Evolutionary conservation across 2,888 invertebrate species (phyloP).

Genomic region (Acleris cristana): DNA sequence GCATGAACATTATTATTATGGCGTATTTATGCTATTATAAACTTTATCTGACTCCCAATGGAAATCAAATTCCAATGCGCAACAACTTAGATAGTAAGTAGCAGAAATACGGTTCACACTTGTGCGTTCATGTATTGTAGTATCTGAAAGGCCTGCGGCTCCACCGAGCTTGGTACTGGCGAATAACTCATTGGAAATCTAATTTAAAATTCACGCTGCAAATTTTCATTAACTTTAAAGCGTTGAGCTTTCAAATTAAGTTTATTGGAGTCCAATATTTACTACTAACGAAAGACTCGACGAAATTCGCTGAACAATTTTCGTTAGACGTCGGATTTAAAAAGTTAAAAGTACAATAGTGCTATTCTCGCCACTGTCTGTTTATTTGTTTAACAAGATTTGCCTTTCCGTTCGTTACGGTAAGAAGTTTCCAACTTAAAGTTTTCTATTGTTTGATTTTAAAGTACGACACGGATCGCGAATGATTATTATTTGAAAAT

Average conservation of each 20-base stretch:
- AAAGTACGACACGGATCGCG: constrained; percentile 10
- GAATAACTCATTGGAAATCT: too few relatives aligned
- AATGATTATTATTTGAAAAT: constrained; percentile 14
- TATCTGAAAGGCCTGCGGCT: not conserved
- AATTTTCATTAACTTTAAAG: not conserved
- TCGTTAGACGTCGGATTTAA: constrained; percentile 19
- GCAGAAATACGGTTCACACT: not conserved
- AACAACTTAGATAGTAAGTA: not conserved
- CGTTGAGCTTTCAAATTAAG: not conserved
- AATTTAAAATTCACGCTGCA: not conserved
- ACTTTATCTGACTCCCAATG: constrained; percentile 25
- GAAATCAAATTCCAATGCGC: constrained; percentile 7
- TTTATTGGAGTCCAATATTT: constrained; percentile 9
- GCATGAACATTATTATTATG: constrained; percentile 14
- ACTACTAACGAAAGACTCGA: constrained; percentile 14
- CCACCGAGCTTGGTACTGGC: too few relatives aligned
- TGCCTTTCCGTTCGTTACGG: constrained; percentile 35
- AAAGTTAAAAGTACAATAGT: constrained; percentile 34
- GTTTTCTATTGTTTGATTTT: constrained; percentile 33
- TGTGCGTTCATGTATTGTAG: constrained; percentile 7
- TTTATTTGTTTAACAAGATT: constrained; percentile 37
- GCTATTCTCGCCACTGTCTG: constrained; percentile 26
- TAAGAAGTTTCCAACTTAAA: constrained; percentile 26
- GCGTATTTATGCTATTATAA: constrained; percentile 24
- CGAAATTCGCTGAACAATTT: constrained; percentile 12